These are phyloP conservation scores for Camponotus floridanus DNA, from an alignment of 1,140 invertebrate species.

Conservation along the genomic window DNA sequence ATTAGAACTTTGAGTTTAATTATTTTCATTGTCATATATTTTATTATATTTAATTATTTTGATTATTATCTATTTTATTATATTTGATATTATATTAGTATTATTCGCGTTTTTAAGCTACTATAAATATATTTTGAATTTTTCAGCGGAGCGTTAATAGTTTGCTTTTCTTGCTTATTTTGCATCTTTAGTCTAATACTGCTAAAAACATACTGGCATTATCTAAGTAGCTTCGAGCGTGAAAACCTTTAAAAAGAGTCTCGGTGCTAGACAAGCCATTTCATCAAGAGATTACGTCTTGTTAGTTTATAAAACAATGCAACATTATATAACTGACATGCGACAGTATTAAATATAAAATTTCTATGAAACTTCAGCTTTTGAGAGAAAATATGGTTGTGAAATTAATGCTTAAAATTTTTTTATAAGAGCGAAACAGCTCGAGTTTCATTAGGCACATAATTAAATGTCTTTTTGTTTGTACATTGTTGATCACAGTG, in stretches of 20 bases:
- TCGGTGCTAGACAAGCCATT: conserved; percentile 13
- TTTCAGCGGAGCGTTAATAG: not conserved
- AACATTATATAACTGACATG: conserved; percentile 21
- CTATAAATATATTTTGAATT: not conserved
- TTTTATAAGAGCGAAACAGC: not conserved
- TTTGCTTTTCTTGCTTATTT: not conserved
- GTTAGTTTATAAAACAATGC: conserved; percentile 21
- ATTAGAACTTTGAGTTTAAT: not conserved
- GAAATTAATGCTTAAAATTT: not conserved
- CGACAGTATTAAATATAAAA: not conserved
- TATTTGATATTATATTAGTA: not conserved
- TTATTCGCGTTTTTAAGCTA: not conserved
- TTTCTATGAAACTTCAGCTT: not conserved
- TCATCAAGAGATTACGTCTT: conserved; percentile 12
- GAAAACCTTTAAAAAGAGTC: conserved; percentile 25
- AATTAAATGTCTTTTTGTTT: not conserved
- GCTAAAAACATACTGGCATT: not conserved
- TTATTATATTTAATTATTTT: not conserved
- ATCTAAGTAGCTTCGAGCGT: conserved; percentile 21
- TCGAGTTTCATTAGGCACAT: not conserved
- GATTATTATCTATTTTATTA: not conserved
- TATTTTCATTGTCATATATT: not conserved
- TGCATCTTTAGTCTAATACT: conserved; percentile 6
- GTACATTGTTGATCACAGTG: not conserved
- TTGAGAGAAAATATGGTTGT: not conserved